These are phyloP conservation scores for Molossus alvarezi DNA, from an alignment of 2,797 vertebrate genomes.

Conservation along the genomic window DNA sequence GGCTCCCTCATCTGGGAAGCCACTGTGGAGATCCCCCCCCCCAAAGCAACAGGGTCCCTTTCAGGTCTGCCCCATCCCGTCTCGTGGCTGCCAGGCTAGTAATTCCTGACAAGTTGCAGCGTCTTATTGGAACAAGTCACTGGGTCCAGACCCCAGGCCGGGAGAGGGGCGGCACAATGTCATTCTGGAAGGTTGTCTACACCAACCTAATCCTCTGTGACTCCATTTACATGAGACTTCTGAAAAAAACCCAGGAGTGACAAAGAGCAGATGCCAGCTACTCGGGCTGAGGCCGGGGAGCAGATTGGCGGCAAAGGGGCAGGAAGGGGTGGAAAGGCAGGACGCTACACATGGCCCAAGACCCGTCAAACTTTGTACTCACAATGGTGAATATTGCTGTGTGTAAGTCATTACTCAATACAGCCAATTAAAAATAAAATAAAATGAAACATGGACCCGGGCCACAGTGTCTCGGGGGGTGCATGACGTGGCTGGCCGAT, in stretches of 20 bases:
- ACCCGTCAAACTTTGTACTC: not conserved
- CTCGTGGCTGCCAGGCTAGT: not conserved
- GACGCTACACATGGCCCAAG: rapidly evolving
- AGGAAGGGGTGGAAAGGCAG: not conserved
- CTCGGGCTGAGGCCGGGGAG: no score
- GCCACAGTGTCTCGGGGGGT: not conserved
- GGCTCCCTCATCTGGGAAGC: not conserved
- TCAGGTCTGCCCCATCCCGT: no score
- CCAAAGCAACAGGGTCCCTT: no score
- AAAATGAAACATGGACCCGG: not conserved
- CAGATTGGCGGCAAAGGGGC: not conserved
- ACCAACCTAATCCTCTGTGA: rapidly evolving
- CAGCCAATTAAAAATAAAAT: not conserved
- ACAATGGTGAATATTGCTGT: not conserved
- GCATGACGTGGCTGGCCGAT: no score
- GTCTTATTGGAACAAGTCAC: rapidly evolving
- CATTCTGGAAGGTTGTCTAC: not conserved
- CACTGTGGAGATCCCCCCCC: not conserved
- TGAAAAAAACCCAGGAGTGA: not conserved
- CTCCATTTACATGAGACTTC: rapidly evolving
- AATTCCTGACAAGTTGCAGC: no score
- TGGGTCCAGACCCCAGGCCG: not conserved
- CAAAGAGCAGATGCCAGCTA: not conserved
- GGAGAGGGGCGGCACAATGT: not conserved
- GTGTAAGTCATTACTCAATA: not conserved